Base-by-base conservation (phyloP, 2,797 vertebrate species). In the Spatula versicolor region DNA sequence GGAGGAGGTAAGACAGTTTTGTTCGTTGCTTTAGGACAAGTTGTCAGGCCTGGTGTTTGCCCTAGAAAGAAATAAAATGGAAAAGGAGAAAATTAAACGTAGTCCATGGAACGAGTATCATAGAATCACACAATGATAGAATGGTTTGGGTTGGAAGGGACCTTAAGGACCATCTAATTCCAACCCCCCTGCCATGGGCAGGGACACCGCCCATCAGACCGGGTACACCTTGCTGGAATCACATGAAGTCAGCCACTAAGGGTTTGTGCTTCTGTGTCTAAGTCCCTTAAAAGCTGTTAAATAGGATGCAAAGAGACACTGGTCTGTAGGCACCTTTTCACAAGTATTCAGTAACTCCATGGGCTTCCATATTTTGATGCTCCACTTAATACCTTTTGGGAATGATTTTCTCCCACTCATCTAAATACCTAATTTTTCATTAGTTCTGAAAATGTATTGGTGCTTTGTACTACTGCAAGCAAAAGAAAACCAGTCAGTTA, bases 31-130 rank as follows among this genome's bases (percentile, higher is more conserved):
- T 95, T 95, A 96, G 33, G 46, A 90, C 6, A 13, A 62, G 19
- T 35, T 30, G 13, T 33, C 39, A 13, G 46, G 9, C 56, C 93
- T 92, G 78, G 9, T 3, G 0, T 93, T 80, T 63, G 94, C 78
- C 76, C 96, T 97, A 56, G 58, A 79, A 88, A 79, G 55, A 72
- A 60, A 55, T 64, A 62, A 80, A 72, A 82, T 13, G 43, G n/a
- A 72, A 83, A 83, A 85, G 17, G 25, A 89, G 33, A 16, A 13
- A 9, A 5, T 96, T 73, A 78, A 75, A 86, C n/a, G 39, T 66
- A 48, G 41, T 2, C 37, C 18, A 8, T 16, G 25, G 7, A 76
- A 69, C 7, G 37, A 33, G 9, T 39, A 54, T 50, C 62, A 28
- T 50, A 52, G 50, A 52, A 52, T 52, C 25, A 26, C 25, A 52